A percentile compares a stretch with the other conserved stretches of the same genome.
These are phyloP conservation scores for Gnathonemus echidnorhynchus DNA, from an alignment of 2,113 vertebrate species.

Conservation along the genomic window DNA sequence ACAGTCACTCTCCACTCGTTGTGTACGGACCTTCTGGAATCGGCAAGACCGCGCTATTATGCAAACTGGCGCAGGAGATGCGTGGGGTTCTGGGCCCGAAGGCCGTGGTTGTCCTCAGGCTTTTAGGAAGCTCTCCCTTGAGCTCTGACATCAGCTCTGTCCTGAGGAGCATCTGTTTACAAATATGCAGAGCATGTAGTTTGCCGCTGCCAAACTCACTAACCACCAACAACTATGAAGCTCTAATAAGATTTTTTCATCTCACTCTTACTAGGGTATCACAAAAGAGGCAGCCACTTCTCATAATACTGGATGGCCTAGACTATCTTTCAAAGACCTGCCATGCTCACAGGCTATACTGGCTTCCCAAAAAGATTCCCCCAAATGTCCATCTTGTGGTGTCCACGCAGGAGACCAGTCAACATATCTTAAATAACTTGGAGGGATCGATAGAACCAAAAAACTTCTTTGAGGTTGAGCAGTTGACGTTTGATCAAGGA, in stretches of 20 bases:
- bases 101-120: constrained; percentile 41
- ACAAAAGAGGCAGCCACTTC: constrained; percentile 43
- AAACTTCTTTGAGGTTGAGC: constrained; percentile 51
- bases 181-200: constrained; percentile 58
- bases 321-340: constrained; percentile 52
- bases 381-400: constrained; percentile 61
- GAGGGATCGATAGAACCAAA: constrained; percentile 26
- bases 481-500: constrained; percentile 49
- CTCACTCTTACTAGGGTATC: constrained; percentile 54
- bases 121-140: constrained; percentile 55
- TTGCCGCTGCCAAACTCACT: constrained; percentile 49
- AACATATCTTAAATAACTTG: constrained; percentile 38
- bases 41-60: constrained; percentile 67
- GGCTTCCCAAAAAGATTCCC: constrained; percentile 64
- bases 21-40: constrained; percentile 59
- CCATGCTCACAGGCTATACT: constrained; percentile 42
- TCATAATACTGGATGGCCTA: constrained; percentile 65
- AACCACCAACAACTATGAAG: constrained; percentile 40
- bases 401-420: constrained; percentile 45
- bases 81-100: constrained; percentile 38
- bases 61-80: constrained; percentile 53
- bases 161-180: constrained; percentile 58
- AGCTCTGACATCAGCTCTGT: constrained; percentile 50
- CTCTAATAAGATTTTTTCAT: constrained; percentile 57
- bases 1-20: constrained; percentile 50